Evolutionary conservation across 1,140 invertebrate species (phyloP).

Genomic region (Drosophila navojoa): DNA sequence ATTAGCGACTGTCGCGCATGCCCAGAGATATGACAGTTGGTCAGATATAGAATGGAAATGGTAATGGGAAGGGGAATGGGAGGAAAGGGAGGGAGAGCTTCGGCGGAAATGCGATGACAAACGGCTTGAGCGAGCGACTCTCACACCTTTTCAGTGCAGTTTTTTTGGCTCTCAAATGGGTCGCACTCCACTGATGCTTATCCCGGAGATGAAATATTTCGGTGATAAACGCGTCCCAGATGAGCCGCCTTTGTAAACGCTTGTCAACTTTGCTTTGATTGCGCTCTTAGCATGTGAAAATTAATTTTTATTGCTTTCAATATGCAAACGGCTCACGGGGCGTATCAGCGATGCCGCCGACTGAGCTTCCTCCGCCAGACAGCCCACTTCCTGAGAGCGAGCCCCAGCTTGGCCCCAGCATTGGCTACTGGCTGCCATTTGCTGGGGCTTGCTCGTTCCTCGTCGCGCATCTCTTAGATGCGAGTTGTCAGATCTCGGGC

Average conservation of each 20-base stretch:
- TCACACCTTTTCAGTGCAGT: slow-evolving; percentile 46
- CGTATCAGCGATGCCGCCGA: slow-evolving; percentile 65
- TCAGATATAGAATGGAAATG: slow-evolving; percentile 1
- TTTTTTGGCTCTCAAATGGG: slow-evolving; percentile 26
- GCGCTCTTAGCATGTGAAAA: slow-evolving; percentile 76
- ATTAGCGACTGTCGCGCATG: slow-evolving; percentile 76
- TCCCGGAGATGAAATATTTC: slow-evolving; percentile 75
- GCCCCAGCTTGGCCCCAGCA: slow-evolving; percentile 2
- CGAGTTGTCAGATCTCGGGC: slow-evolving; percentile 72
- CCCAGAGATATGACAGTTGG: slow-evolving; percentile 59
- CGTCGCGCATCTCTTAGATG: slow-evolving; percentile 72
- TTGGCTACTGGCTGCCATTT: slow-evolving; percentile 39
- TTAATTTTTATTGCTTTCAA: slow-evolving; percentile 76
- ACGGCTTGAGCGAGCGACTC: slow-evolving; percentile 45
- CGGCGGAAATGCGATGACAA: slow-evolving; percentile 80
- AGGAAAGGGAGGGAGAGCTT: slow-evolving; percentile 20
- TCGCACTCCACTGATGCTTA: slow-evolving; percentile 56
- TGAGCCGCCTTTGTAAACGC: slow-evolving; percentile 75
- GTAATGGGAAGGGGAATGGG: not conserved
- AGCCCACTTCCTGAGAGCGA: slow-evolving; percentile 57
- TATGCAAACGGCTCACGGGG: slow-evolving; percentile 67
- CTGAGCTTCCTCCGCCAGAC: slow-evolving; percentile 25
- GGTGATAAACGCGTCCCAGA: slow-evolving; percentile 51
- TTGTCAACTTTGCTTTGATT: slow-evolving; percentile 81
- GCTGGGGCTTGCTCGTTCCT: slow-evolving; percentile 28